A percentile compares a stretch with the other conserved stretches of the same genome.
Evolutionary conservation across 2,888 invertebrate species (phyloP).

Genomic region (Theodoxus fluviatilis): DNA sequence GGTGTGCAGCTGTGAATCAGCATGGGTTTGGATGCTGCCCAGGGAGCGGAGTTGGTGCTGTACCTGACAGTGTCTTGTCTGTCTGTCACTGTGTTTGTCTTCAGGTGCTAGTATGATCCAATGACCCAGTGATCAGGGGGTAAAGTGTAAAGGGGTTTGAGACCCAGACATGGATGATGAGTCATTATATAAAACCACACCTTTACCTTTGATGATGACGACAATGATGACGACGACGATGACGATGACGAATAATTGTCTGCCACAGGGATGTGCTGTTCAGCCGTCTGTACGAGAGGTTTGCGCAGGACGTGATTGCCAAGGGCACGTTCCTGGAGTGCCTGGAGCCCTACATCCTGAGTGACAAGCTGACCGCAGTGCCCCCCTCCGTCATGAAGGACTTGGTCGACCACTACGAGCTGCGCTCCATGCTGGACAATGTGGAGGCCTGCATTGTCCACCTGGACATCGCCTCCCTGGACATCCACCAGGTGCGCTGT

Average conservation of each 20-base stretch:
- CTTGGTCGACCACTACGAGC: constrained; percentile 75
- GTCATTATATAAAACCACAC: not conserved
- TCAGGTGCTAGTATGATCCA: no score
- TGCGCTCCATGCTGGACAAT: constrained; percentile 72
- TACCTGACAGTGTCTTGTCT: no score
- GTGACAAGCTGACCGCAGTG: constrained; percentile 71
- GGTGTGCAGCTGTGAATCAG: no score
- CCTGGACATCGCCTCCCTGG: constrained; percentile 77
- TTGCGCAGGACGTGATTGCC: constrained; percentile 71
- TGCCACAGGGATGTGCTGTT: constrained; percentile 64
- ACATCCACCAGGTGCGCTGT: constrained; percentile 75
- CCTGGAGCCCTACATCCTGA: constrained; percentile 76
- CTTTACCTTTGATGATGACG: no score
- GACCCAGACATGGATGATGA: no score
- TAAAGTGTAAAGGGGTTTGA: no score
- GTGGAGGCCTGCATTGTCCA: constrained; percentile 78
- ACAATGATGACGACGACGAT: not conserved
- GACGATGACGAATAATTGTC: no score
- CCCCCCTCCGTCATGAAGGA: constrained; percentile 78
- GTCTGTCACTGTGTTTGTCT: no score
- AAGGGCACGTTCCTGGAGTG: constrained; percentile 75
- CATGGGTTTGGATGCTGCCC: no score
- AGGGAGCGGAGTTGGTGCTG: no score
- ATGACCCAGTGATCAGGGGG: no score
- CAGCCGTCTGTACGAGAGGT: constrained; percentile 73